These are phyloP conservation scores for Drosophila sproati DNA, from an alignment of 1,140 invertebrate species.

Conservation along the genomic window DNA sequence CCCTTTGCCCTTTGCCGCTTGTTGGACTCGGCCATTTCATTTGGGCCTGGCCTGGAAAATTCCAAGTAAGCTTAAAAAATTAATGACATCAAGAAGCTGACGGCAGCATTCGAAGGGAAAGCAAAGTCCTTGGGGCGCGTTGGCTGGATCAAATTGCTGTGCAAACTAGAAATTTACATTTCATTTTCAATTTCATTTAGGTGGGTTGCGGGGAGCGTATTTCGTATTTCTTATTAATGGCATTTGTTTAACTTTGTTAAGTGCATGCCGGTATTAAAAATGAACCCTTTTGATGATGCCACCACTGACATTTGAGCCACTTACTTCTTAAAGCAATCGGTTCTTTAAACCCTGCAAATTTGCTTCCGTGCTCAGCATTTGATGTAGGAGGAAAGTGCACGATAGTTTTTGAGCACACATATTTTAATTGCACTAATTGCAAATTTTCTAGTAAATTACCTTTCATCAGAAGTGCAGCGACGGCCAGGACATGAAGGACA, in stretches of 20 bases:
- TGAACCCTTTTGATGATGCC: constrained; percentile 45
- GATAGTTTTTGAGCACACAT: constrained; percentile 29
- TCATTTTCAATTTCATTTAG: constrained; percentile 17
- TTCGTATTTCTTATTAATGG: constrained; percentile 64
- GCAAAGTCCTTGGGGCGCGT: constrained; percentile 42
- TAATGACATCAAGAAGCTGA: constrained; percentile 82
- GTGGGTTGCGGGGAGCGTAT: background rate
- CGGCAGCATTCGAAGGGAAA: constrained; percentile 34
- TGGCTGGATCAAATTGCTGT: constrained; percentile 69
- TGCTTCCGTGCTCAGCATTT: background rate
- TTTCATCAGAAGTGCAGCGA: constrained; percentile 60
- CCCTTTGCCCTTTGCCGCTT: constrained; percentile 58
- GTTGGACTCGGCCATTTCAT: constrained; percentile 70
- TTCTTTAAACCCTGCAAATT: constrained; percentile 14
- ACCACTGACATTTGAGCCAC: constrained; percentile 22
- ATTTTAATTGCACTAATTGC: constrained; percentile 81
- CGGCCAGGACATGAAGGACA: constrained; percentile 13
- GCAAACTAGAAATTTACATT: constrained; percentile 60
- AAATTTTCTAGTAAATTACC: constrained; percentile 83
- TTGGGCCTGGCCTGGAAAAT: constrained; percentile 42
- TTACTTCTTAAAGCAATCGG: constrained; percentile 16
- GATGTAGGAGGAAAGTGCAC: background rate
- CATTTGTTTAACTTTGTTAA: constrained; percentile 56
- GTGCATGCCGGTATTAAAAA: constrained; percentile 21
- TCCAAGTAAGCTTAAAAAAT: constrained; percentile 82